Conservation (phyloP, 2,797 vertebrate genomes). For the Mastacembelus armatus region DNA sequence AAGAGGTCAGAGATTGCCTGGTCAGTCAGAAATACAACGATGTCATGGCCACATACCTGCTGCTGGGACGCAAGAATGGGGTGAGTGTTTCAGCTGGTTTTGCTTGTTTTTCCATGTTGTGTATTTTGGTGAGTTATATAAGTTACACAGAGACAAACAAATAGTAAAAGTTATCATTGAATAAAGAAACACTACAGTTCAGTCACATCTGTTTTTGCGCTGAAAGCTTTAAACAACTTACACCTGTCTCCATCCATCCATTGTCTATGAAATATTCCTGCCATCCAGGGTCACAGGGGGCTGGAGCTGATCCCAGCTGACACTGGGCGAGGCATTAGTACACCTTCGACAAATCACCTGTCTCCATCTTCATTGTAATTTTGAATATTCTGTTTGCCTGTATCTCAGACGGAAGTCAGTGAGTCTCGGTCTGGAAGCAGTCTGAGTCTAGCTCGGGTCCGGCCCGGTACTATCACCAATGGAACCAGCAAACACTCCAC, state of each 20-base stretch:
- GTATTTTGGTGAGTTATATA: no score
- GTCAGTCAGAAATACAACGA: constrained; percentile 92
- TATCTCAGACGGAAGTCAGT: constrained; percentile 75
- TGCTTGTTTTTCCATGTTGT: background rate
- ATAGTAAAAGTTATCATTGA: no score
- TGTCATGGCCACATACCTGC: constrained; percentile 94
- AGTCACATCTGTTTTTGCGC: background rate
- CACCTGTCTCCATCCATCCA: no score
- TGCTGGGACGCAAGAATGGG: constrained; percentile 92
- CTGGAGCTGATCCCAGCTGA: no score
- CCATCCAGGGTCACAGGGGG: no score
- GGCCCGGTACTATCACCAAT: constrained; percentile 86
- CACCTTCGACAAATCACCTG: background rate
- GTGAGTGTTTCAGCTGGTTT: constrained; percentile 60
- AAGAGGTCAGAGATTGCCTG: constrained; percentile 91
- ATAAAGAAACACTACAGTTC: background rate
- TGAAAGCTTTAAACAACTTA: no score
- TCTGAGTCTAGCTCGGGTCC: constrained; percentile 89
- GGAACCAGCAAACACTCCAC: constrained; percentile 87
- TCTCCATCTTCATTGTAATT: background rate
- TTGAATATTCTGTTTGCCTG: background rate
- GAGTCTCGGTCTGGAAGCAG: constrained; percentile 87
- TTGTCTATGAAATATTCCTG: no score
- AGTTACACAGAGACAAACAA: no score
- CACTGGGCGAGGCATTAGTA: no score